A percentile compares a stretch with the other conserved stretches of the same genome.
These are phyloP conservation scores for Sebastes vulpes DNA, from an alignment of 2,797 vertebrate species.

Conservation along the genomic window DNA sequence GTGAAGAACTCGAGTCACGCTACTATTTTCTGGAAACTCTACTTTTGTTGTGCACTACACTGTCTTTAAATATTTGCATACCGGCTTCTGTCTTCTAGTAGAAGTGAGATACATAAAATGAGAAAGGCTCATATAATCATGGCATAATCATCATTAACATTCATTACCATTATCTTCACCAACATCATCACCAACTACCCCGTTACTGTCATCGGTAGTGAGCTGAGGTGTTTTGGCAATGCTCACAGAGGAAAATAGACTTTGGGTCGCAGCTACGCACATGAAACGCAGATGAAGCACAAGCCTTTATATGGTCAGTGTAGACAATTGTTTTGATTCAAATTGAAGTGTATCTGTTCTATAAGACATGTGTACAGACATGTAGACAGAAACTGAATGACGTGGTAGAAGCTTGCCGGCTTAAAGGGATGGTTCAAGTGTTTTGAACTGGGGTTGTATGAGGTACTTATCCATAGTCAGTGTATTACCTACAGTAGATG, in stretches of 20 bases:
- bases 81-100: not conserved
- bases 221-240: not conserved
- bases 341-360: not conserved
- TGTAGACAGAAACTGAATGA: not conserved
- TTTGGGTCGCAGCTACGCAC: not conserved
- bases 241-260: not conserved
- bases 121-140: not conserved
- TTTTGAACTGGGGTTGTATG: too few relatives aligned
- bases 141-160: not conserved
- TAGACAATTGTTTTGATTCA: not conserved
- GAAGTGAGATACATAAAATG: not conserved
- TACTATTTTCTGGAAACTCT: not conserved
- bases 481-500: too few relatives aligned
- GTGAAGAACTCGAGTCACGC: not conserved
- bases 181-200: not conserved
- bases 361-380: not conserved
- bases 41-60: not conserved
- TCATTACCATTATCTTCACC: not conserved
- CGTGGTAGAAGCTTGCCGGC: not conserved
- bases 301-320: not conserved
- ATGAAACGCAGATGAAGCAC: not conserved
- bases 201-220: not conserved
- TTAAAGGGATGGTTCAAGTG: too few relatives aligned
- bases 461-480: too few relatives aligned
- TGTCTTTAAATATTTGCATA: slow-evolving; percentile 1